Evolutionary conservation across 1,140 invertebrate species (phyloP).

Genomic region (Brachionus rotundiformis): DNA sequence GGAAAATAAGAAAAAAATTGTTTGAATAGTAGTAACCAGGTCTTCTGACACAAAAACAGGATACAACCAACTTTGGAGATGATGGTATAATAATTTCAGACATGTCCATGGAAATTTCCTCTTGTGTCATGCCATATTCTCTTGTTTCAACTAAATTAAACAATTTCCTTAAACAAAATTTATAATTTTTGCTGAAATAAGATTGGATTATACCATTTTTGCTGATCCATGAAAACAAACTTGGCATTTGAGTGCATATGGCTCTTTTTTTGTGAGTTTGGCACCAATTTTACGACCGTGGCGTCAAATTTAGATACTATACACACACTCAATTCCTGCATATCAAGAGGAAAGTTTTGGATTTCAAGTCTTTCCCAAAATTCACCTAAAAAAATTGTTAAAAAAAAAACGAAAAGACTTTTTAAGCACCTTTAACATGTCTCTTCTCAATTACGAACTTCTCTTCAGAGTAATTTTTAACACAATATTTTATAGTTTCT

Average conservation of each 20-base stretch:
- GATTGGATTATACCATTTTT: slow-evolving; percentile 17
- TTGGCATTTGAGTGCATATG: background rate
- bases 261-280: background rate
- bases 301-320: background rate
- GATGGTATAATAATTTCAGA: background rate
- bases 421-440: background rate
- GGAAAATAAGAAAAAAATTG: background rate
- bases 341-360: slow-evolving; percentile 30
- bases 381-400: background rate
- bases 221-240: slow-evolving; percentile 23
- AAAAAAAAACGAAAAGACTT: background rate
- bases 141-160: background rate
- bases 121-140: background rate
- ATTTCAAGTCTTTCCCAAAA: slow-evolving; percentile 44
- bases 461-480: background rate
- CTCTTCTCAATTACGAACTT: background rate
- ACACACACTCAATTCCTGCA: slow-evolving; percentile 6
- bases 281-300: background rate
- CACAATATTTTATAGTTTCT: background rate
- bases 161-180: slow-evolving; percentile 21
- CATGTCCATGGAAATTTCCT: background rate
- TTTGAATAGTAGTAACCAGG: slow-evolving; percentile 15
- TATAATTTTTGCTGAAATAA: background rate
- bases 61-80: slow-evolving; percentile 4
- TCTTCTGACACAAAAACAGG: slow-evolving; percentile 20